Percentiles rank a stretch among this genome's conserved stretches.
Conservation (phyloP, 2,797 vertebrate species). For the Tolypeutes matacus region DNA sequence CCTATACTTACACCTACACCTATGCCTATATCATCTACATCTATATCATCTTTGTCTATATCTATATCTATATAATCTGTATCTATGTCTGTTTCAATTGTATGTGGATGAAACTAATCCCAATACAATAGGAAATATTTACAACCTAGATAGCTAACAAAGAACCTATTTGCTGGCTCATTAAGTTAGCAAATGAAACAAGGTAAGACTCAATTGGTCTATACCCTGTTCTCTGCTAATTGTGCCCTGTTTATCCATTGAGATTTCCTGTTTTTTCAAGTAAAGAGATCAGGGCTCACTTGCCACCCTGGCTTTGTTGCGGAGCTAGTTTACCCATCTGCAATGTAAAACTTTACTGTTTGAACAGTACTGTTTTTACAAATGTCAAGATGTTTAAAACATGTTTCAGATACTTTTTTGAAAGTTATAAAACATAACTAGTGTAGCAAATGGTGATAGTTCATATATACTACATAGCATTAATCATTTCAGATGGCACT, state of each 20-base stretch:
- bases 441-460: neutral
- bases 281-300: neutral
- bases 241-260: neutral
- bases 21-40: no score
- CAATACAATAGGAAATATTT: neutral
- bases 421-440: neutral
- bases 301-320: neutral
- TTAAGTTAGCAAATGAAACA: no score
- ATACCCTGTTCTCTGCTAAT: neutral
- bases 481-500: neutral
- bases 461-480: neutral
- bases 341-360: neutral
- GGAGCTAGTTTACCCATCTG: neutral
- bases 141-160: neutral
- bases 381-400: neutral
- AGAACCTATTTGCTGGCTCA: no score
- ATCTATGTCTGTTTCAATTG: neutral
- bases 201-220: no score
- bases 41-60: no score
- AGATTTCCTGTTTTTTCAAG: no score
- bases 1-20: no score
- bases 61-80: no score
- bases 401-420: neutral
- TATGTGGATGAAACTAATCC: neutral
- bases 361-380: neutral